A percentile compares a stretch with the other conserved stretches of the same genome.
Evolutionary conservation across 2,113 vertebrate species (phyloP).

Genomic region (Oreocharis arfaki): DNA sequence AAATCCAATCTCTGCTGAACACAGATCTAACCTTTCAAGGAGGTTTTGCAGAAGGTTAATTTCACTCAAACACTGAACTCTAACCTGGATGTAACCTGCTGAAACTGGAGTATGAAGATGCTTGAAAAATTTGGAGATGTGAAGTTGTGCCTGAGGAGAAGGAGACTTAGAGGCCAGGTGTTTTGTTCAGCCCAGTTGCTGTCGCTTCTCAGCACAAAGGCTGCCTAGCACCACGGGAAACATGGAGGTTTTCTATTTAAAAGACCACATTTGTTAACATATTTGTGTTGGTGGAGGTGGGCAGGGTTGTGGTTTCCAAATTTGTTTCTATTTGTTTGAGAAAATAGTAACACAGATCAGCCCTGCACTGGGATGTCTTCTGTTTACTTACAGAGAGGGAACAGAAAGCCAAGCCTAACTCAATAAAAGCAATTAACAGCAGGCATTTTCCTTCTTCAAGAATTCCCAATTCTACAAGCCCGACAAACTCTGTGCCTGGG

Average conservation of each 20-base stretch:
- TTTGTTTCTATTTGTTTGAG: background rate
- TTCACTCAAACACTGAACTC: background rate
- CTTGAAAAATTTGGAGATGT: background rate
- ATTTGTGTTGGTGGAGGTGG: background rate
- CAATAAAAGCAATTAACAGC: background rate
- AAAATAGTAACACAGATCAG: background rate
- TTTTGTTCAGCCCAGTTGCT: background rate
- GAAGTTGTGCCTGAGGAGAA: fast-evolving
- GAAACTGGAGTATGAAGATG: background rate
- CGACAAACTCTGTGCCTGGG: background rate
- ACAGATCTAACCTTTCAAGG: slow-evolving; percentile 18
- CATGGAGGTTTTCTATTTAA: background rate
- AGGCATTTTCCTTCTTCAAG: background rate
- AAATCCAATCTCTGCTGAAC: background rate
- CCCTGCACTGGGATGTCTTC: background rate
- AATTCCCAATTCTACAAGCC: background rate
- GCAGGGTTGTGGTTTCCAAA: background rate
- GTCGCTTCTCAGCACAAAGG: background rate
- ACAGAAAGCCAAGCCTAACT: background rate
- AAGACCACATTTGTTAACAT: background rate
- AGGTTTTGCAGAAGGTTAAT: slow-evolving; percentile 9
- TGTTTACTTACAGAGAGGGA: background rate
- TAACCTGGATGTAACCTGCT: background rate
- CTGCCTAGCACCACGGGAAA: background rate
- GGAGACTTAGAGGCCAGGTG: background rate